These are phyloP conservation scores for Amblyjoppa fuscipennis DNA, from an alignment of 2,888 invertebrate species.

Conservation along the genomic window DNA sequence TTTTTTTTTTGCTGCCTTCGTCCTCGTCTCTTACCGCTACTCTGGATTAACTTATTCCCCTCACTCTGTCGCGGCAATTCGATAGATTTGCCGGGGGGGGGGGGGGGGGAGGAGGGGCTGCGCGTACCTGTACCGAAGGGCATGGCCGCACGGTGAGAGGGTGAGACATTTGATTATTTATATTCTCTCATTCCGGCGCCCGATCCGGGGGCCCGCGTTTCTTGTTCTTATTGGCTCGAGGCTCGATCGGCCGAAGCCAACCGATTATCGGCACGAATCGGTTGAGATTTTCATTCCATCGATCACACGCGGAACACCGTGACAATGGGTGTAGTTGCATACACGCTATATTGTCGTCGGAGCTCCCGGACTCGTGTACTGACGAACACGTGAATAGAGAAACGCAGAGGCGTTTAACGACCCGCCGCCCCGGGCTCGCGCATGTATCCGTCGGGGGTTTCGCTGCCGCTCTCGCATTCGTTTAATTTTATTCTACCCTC, in stretches of 20 bases:
- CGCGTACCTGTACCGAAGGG: slow-evolving; percentile 59
- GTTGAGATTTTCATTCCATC: slow-evolving; percentile 67
- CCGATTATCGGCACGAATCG: slow-evolving; percentile 72
- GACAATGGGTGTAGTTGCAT: slow-evolving; percentile 45
- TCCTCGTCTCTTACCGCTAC: slow-evolving; percentile 35
- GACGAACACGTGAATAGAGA: slow-evolving; percentile 52
- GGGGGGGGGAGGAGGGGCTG: slow-evolving; percentile 45
- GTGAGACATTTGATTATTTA: slow-evolving; percentile 71
- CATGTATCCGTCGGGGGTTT: slow-evolving; percentile 41
- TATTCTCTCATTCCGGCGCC: slow-evolving; percentile 55
- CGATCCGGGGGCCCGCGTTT: slow-evolving; percentile 2
- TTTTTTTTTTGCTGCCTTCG: slow-evolving; percentile 18
- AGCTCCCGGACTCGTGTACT: slow-evolving; percentile 26
- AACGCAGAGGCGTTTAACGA: slow-evolving; percentile 72
- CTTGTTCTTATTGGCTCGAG: slow-evolving; percentile 55
- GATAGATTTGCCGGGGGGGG: slow-evolving; percentile 57
- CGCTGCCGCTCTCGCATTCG: slow-evolving; percentile 46
- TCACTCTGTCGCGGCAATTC: slow-evolving; percentile 27
- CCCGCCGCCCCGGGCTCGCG: slow-evolving; percentile 51
- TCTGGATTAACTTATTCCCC: slow-evolving; percentile 33
- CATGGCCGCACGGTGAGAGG: slow-evolving; percentile 49
- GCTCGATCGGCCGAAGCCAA: slow-evolving; percentile 62
- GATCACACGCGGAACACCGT: slow-evolving; percentile 64
- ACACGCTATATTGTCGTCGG: slow-evolving; percentile 7
- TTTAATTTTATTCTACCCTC: slow-evolving; percentile 59